Percentiles rank a stretch among this genome's conserved stretches.
These are phyloP conservation scores for Phortica okadai DNA, from an alignment of 2,888 invertebrate genomes.

Conservation along the genomic window DNA sequence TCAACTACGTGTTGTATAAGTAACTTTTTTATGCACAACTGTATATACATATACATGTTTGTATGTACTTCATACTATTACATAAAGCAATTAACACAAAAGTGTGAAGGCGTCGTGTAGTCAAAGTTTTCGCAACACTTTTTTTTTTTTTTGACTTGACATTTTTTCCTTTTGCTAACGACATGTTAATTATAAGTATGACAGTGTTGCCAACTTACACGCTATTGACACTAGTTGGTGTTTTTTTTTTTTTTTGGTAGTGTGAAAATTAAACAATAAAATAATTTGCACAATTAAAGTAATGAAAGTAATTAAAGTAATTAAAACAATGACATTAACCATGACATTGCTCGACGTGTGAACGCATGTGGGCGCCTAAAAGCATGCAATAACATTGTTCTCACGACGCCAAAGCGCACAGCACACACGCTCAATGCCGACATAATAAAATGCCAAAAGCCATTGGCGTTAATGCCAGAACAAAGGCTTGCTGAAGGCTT, in stretches of 20 bases:
- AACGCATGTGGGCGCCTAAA: conserved; percentile 47
- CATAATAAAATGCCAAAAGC: conserved; percentile 25
- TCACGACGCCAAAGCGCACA: background rate
- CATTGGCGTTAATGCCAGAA: conserved; percentile 21
- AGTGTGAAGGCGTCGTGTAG: conserved; percentile 16
- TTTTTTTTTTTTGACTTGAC: background rate
- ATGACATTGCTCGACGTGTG: conserved; percentile 1
- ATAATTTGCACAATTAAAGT: conserved; percentile 27
- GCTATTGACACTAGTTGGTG: background rate
- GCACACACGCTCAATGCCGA: background rate
- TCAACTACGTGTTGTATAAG: background rate
- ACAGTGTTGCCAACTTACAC: background rate
- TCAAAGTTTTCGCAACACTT: conserved; percentile 7
- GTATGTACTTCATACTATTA: background rate
- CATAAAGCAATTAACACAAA: conserved; percentile 10
- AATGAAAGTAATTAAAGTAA: conserved; percentile 12
- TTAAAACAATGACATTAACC: conserved; percentile 16
- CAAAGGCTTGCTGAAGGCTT: conserved; percentile 32
- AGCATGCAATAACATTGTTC: conserved; percentile 61
- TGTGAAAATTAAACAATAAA: conserved; percentile 16
- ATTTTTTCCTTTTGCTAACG: background rate
- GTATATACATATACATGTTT: background rate
- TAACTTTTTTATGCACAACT: background rate
- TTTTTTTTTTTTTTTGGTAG: background rate
- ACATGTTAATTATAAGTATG: background rate